These are phyloP conservation scores for Campylorhamphus procurvoides DNA, from an alignment of 2,113 vertebrate genomes.

Conservation along the genomic window DNA sequence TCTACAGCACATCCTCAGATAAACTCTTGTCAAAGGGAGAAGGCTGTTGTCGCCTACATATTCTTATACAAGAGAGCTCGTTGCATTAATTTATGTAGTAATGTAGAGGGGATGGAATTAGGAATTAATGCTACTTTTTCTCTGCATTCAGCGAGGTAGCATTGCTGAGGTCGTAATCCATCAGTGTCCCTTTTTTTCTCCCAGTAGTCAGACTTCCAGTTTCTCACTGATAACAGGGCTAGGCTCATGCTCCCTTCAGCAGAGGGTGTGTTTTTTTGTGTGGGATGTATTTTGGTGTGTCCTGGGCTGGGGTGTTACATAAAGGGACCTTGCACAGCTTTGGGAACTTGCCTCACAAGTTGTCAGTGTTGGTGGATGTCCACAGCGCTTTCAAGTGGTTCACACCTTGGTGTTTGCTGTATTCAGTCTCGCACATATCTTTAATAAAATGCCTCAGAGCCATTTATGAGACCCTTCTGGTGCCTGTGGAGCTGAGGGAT, in stretches of 20 bases:
- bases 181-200: neutral
- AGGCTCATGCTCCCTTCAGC: neutral
- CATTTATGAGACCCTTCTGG: rapidly evolving
- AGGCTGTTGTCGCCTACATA: neutral
- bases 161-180: rapidly evolving
- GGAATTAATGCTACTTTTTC: neutral
- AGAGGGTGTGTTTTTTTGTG: neutral
- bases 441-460: neutral
- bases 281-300: neutral
- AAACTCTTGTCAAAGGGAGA: neutral
- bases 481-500: neutral
- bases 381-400: neutral
- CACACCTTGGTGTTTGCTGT: neutral
- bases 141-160: neutral
- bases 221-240: neutral
- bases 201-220: neutral
- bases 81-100: neutral
- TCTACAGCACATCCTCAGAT: neutral
- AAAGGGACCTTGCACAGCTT: neutral
- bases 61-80: neutral
- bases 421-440: neutral
- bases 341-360: constrained; percentile 10
- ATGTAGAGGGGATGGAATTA: neutral
- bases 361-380: constrained; percentile 16
- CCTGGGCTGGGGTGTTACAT: neutral